These are phyloP conservation scores for Dione vanillae DNA, from an alignment of 2,888 invertebrate species.

Conservation along the genomic window DNA sequence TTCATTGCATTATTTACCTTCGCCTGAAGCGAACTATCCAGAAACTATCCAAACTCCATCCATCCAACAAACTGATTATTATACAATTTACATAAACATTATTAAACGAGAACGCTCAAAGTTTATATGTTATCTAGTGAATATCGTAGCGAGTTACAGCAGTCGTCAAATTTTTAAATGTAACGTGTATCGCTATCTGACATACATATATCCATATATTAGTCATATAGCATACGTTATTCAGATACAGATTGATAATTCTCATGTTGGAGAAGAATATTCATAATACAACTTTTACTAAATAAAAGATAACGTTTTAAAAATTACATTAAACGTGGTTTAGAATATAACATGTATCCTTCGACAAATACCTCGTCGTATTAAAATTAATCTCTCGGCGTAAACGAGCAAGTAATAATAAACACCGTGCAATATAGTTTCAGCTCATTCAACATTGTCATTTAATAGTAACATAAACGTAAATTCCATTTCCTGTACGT, in stretches of 20 bases:
- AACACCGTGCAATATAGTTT: neutral
- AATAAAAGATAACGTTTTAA: too few relatives aligned
- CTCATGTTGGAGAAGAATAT: neutral
- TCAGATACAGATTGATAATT: too few relatives aligned
- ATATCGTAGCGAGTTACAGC: too few relatives aligned
- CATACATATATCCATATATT: too few relatives aligned
- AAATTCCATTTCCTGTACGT: conserved; percentile 19
- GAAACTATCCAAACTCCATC: conserved; percentile 21
- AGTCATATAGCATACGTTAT: too few relatives aligned
- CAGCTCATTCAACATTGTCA: neutral
- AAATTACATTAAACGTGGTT: too few relatives aligned
- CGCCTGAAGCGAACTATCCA: conserved; percentile 13
- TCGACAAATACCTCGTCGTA: neutral
- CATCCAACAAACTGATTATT: conserved; percentile 20
- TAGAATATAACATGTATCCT: neutral
- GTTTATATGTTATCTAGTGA: conserved; percentile 2
- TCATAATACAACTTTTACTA: too few relatives aligned
- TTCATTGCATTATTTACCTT: conserved; percentile 17
- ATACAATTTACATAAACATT: too few relatives aligned
- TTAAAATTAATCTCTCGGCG: neutral
- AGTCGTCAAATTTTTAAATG: too few relatives aligned
- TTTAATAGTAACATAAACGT: conserved; percentile 3
- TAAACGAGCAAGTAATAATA: neutral
- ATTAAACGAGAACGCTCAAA: conserved; percentile 7
- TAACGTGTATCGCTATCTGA: too few relatives aligned